phyloP scores from a whole-genome alignment of 2,797 vertebrate genomes.

The Adrianichthys oophorus region DNA sequence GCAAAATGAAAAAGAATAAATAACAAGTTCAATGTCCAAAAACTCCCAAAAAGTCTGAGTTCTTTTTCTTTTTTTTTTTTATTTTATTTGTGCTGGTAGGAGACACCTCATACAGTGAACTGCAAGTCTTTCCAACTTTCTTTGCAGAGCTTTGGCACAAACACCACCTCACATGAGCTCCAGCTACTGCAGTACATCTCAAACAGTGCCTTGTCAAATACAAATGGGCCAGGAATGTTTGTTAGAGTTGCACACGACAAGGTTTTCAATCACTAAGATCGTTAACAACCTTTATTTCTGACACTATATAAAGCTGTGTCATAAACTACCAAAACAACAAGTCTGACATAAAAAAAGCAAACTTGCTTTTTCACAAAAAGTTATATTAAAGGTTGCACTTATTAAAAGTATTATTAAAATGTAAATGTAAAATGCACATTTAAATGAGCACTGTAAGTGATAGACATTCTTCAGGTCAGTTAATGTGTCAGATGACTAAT shows the following conservation, averaged over 20 bases:
- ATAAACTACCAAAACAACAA: constrained; percentile 1
- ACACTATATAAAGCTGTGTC: background rate
- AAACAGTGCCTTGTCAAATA: constrained; percentile 19
- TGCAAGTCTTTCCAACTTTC: background rate
- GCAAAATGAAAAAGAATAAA: too few species aligned
- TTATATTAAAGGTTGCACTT: background rate
- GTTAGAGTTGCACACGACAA: constrained; percentile 9
- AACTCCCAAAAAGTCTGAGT: too few species aligned
- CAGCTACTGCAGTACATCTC: too few species aligned
- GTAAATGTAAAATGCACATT: constrained; percentile 2
- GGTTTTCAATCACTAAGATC: constrained; percentile 3
- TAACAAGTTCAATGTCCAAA: too few species aligned
- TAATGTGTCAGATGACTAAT: constrained; percentile 14
- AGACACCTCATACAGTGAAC: background rate
- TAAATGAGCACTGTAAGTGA: background rate
- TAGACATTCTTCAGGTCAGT: background rate
- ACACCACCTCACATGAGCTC: too few species aligned
- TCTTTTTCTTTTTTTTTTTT: too few species aligned
- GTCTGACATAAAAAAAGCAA: background rate
- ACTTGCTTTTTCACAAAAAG: background rate
- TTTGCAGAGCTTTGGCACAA: too few species aligned
- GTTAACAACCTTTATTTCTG: constrained; percentile 1
- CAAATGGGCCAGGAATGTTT: constrained; percentile 11
- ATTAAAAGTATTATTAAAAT: background rate
- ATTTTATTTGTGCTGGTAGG: too few species aligned